Base-by-base conservation (phyloP, 2,797 vertebrate species). In the Holocentrus rufus region DNA sequence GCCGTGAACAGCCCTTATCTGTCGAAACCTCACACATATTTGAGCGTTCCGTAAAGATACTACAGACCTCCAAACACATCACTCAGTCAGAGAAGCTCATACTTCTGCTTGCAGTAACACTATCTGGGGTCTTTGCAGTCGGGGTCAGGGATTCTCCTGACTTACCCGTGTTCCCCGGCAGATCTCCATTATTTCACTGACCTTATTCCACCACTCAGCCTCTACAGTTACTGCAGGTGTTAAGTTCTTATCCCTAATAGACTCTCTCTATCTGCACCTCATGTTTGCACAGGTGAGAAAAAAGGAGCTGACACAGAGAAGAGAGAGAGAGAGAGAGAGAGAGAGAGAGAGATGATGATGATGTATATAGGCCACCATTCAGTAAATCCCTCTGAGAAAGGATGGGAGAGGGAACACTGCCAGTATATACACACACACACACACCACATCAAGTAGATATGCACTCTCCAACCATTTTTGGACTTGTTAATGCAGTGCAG, bases 351-450 rank as follows among this genome's bases (percentile, higher is more conserved):
- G 10, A 15, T 14, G 17, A 25, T 69, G 60, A 72, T 75, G 72
- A 80, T 74, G 73, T 77, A 82, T 88, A 75, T 78, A 71, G 80
- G 72, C 83, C 78, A 73, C 61, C 47, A 57, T 77, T 81, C 60
- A 69, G 3, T 75, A 57, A 75, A 77, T 77, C 42, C 61, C 71
- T 72, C 55, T 39, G 81, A 78, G 65, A 65, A 71, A 57, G 11
- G 20, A 44, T 1, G 3, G 23, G 30, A 53, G 65, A 53, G 58
- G 46, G 36, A 74, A 70, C 59, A 39, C 56, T 58, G 47, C 36
- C 54, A 53, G 6, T 36, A 7, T 52, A 67, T 18, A 27, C 18
- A 65, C 65, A 70, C 62, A 39, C 22, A 58, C 23, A 42, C 44
- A 34, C 62, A 14, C 22, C 20, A 18, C 8, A 8, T 34, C 5